A percentile compares a stretch with the other conserved stretches of the same genome.
These are phyloP conservation scores for Bombyx huttoni DNA, from an alignment of 2,888 invertebrate genomes.

Conservation along the genomic window DNA sequence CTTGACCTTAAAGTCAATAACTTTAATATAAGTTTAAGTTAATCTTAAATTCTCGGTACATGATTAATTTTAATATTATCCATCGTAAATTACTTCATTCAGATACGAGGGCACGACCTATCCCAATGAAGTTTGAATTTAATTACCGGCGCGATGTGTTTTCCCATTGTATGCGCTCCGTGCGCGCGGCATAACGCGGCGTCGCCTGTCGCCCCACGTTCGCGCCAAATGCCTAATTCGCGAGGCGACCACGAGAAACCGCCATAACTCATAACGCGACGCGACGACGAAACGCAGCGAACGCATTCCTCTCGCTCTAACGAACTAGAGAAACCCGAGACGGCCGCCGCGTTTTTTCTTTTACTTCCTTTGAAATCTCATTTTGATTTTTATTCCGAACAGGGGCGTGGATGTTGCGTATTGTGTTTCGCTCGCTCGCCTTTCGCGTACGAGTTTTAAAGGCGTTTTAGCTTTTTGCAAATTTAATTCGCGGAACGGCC, in stretches of 20 bases:
- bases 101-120: slow-evolving; percentile 11
- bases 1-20: too few species aligned
- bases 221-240: slow-evolving; percentile 67
- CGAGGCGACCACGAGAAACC: slow-evolving; percentile 53
- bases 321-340: slow-evolving; percentile 58
- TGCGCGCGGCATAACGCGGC: slow-evolving; percentile 16
- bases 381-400: slow-evolving; percentile 67
- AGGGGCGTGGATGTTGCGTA: slow-evolving; percentile 75
- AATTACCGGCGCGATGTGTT: slow-evolving; percentile 5
- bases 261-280: slow-evolving; percentile 66
- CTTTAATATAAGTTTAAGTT: too few species aligned
- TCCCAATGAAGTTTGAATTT: slow-evolving; percentile 11
- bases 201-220: slow-evolving; percentile 50
- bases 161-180: slow-evolving; percentile 7
- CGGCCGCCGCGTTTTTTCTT: slow-evolving; percentile 64
- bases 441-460: slow-evolving; percentile 29
- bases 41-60: too few species aligned
- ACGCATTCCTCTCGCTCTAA: slow-evolving; percentile 51
- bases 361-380: slow-evolving; percentile 69
- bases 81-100: not conserved
- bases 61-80: not conserved
- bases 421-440: slow-evolving; percentile 60
- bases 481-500: slow-evolving; percentile 70
- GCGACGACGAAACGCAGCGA: slow-evolving; percentile 36
- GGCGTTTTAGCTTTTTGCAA: slow-evolving; percentile 64